Evolutionary conservation across 2,797 vertebrate species (phyloP).

Genomic region (Acanthurus lineatus): DNA sequence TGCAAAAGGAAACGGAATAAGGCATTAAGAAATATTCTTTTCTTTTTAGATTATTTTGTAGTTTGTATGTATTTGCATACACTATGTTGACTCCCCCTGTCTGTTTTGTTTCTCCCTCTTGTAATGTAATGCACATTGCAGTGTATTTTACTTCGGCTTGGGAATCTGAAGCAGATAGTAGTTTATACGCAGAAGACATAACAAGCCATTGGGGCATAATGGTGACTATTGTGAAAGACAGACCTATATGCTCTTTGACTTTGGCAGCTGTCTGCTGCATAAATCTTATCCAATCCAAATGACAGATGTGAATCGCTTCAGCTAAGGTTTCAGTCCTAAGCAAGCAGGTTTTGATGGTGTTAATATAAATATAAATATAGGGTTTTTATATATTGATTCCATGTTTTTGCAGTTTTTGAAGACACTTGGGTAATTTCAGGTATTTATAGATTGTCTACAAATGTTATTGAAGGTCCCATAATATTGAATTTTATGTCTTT

Average conservation of each 20-base stretch:
- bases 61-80: background rate
- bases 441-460: background rate
- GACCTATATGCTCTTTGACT: conserved; percentile 45
- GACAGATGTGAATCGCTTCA: conserved; percentile 61
- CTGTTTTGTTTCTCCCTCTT: background rate
- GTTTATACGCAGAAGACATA: conserved; percentile 47
- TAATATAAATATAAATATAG: background rate
- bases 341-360: background rate
- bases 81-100: background rate
- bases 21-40: background rate
- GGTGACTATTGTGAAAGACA: conserved; percentile 52
- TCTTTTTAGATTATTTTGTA: conserved; percentile 14
- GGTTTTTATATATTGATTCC: too few relatives aligned
- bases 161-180: background rate
- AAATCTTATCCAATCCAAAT: conserved; percentile 46
- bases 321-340: conserved; percentile 15
- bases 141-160: conserved; percentile 11
- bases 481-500: background rate
- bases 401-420: too few relatives aligned
- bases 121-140: background rate
- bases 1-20: conserved; percentile 2
- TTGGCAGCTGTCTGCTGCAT: conserved; percentile 55
- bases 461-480: background rate
- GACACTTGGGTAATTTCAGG: too few relatives aligned
- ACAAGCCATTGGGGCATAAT: conserved; percentile 45